phyloP scores from a whole-genome alignment of 2,113 vertebrate genomes.

The Crotalus horridus region DNA sequence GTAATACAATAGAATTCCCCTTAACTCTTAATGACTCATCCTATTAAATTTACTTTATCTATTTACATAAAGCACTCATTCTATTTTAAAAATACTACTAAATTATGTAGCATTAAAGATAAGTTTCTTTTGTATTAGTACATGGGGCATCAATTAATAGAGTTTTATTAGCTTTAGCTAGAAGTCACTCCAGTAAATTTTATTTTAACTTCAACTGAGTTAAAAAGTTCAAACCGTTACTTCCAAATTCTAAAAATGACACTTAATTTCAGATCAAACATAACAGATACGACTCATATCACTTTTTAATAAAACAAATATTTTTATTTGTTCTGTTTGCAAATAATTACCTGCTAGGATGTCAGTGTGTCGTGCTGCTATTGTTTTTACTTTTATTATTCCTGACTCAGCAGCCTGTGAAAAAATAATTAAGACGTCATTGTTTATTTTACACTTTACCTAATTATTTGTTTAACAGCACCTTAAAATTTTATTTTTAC shows the following conservation, averaged over 20 bases:
- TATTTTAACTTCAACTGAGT: neutral
- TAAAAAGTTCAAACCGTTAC: neutral
- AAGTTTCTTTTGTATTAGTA: neutral
- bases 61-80: neutral
- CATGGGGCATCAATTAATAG: neutral
- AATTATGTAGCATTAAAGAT: neutral
- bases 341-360: constrained; percentile 89
- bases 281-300: constrained; percentile 19
- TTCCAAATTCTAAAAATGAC: neutral
- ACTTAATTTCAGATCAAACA: neutral
- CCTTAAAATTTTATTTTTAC: neutral
- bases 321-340: constrained; percentile 34
- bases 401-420: constrained; percentile 96
- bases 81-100: neutral
- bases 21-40: neutral
- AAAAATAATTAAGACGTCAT: constrained; percentile 37
- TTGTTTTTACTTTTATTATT: constrained; percentile 99
- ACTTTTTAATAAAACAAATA: constrained; percentile 36
- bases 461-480: neutral
- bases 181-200: neutral
- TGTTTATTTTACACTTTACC: constrained; percentile 24
- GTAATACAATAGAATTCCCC: neutral
- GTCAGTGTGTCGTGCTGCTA: constrained; percentile 89
- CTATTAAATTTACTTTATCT: neutral
- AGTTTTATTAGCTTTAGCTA: neutral